phyloP scores from a whole-genome alignment of 2,888 invertebrate species.

The Pyrochroa serraticornis region DNA sequence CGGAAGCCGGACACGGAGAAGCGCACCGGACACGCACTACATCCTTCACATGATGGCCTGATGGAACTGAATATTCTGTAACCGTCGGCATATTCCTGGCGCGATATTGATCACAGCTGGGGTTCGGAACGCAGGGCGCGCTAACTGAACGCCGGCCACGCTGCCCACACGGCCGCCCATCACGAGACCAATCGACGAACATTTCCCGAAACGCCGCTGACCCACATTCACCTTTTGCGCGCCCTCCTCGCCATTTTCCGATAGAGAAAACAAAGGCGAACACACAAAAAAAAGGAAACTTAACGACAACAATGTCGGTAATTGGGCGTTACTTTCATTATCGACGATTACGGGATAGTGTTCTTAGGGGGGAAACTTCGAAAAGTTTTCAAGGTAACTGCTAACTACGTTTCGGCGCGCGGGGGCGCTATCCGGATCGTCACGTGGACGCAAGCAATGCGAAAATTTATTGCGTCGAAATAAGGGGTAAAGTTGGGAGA shows the following conservation, averaged over 20 bases:
- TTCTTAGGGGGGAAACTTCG: too few relatives aligned
- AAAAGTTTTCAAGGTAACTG: too few relatives aligned
- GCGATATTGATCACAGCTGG: conserved; percentile 61
- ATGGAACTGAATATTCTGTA: conserved; percentile 41
- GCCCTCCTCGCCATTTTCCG: not conserved
- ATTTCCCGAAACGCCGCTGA: conserved; percentile 31
- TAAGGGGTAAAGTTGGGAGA: too few relatives aligned
- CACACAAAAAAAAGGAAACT: too few relatives aligned
- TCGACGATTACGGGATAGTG: too few relatives aligned
- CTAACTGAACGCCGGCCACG: conserved; percentile 62
- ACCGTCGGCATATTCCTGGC: conserved; percentile 66
- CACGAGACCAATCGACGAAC: conserved; percentile 23
- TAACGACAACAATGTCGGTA: too few relatives aligned
- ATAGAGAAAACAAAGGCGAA: not conserved
- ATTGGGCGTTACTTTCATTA: too few relatives aligned
- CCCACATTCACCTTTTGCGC: conserved; percentile 37
- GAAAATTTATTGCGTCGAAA: too few relatives aligned
- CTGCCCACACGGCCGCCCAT: conserved; percentile 49
- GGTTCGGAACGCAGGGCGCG: conserved; percentile 61
- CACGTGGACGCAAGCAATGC: too few relatives aligned
- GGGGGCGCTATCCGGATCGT: too few relatives aligned
- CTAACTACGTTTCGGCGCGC: too few relatives aligned
- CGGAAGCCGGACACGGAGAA: conserved; percentile 51
- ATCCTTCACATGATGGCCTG: conserved; percentile 36
- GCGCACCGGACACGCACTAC: conserved; percentile 58